Evolutionary conservation across 1,140 invertebrate genomes (phyloP), one percentile per base, ranked within the genome.

Genomic region (Cyclina sinensis): DNA sequence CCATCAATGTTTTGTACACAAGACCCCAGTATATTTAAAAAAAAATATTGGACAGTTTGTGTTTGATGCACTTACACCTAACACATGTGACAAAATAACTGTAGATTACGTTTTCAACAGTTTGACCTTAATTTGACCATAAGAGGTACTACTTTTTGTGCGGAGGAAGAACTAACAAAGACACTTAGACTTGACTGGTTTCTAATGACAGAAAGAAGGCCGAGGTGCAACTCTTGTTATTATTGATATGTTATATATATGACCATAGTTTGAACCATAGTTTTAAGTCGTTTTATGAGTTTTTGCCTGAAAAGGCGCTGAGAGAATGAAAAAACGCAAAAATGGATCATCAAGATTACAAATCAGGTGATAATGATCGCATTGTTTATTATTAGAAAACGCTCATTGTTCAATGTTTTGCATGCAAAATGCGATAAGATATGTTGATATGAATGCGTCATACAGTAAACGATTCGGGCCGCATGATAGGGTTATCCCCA

Each of bases 341-440:
- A 24, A 5, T 4, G 54, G 24, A 24, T 57, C 54, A 57, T 57
- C 54, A n/a, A n/a, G 24, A 57, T 57, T 18, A 18, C 18, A 73
- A 37, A 16, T 73, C 35, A 18, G 30, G 30, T n/a, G 68, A 73
- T 73, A 73, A 73, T 73, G 68, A 73, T 73, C 68, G n/a, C 35
- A 39, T 73, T 73, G 68, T 73, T 73, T 39, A 73, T 39, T 37
- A 37, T 32, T 73, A 73, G 68, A 73, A 73, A 68, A 73, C 30
- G 39, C 39, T 43, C 30, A 73, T 73, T 73, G 68, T 73, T 37
- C 30, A 9, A 14, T 73, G 30, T 39, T 30, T 37, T 30, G 62
- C 30, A 27, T 65, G 24, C 12, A 65, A 65, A 1, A 30, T 73
- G 35, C 18, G 68, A 73, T 73, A 73, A 73, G 30, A 57, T 57